These are phyloP conservation scores for Eurystomus glaucurus DNA, from an alignment of 2,797 vertebrate species.

Conservation along the genomic window DNA sequence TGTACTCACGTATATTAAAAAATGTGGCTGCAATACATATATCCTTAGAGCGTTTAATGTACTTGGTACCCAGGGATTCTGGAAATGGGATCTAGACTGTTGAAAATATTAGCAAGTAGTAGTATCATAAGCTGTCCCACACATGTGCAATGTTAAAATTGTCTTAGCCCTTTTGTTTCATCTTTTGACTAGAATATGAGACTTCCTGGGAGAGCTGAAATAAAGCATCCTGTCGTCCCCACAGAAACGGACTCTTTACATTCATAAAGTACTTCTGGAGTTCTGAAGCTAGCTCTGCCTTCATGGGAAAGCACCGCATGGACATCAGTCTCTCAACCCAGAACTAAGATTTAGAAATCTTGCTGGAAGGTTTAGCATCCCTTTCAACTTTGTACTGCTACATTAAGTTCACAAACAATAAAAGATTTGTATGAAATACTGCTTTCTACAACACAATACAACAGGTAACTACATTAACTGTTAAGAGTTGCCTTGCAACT, in stretches of 20 bases:
- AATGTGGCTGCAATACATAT: neutral
- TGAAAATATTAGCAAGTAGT: constrained; percentile 16
- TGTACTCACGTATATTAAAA: neutral
- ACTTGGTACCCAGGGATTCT: neutral
- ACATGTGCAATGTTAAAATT: neutral
- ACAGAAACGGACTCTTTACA: neutral
- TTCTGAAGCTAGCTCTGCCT: neutral
- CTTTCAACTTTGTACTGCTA: neutral
- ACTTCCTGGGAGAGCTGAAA: neutral
- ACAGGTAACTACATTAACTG: neutral
- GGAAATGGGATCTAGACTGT: neutral
- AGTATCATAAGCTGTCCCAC: neutral
- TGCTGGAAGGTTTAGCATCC: neutral
- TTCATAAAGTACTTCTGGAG: neutral
- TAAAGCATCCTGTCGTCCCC: neutral
- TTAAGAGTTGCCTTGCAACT: neutral
- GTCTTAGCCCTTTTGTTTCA: neutral
- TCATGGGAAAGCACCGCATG: neutral
- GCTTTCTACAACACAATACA: neutral
- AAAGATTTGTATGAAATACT: neutral
- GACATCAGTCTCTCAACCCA: neutral
- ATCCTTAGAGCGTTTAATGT: neutral
- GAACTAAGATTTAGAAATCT: neutral
- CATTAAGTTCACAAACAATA: neutral
- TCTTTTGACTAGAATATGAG: neutral